Base-by-base conservation (phyloP, 2,113 vertebrate genomes). In the Lepus europaeus region DNA sequence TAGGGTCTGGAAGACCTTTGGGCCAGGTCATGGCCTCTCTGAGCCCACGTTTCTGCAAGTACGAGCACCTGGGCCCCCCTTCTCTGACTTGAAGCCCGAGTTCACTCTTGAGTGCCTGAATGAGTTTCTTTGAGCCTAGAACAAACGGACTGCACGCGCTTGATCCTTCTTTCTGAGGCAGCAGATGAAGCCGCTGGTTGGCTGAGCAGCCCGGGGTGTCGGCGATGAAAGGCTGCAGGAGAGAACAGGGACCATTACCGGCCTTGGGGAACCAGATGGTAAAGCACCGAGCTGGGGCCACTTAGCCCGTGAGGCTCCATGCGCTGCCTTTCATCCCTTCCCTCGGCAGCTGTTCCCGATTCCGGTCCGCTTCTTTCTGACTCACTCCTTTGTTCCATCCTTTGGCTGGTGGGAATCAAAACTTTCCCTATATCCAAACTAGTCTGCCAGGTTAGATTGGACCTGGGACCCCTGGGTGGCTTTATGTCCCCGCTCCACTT, bases 301-400 rank as follows among this genome's bases (percentile, higher is more conserved):
- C 78, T 93, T 68, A 91, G 80, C 72, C 94, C 69, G 78, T 93
- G 63, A 69, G 94, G 63, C 85, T 51, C 56, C 0, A 0, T 20
- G 51, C 1, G 0, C 20, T 17, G 64, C 76, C 94, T 96, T 95
- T 97, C 61, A 96, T 96, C 93, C 72, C 9, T 76, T 36, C 86
- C 86, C 63, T 77, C 27, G n/a, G 95, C 61, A 59, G 83, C 51
- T 66, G 66, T 45, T 69, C 10, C 13, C 79, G 22, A 73, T 84
- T 82, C 45, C 23, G 66, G 95, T 88, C 16, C 20, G 89, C 69
- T 64, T 93, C 78, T 94, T 78, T 96, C 82, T 96, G 95, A 95
- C 91, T 96, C 94, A 93, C 86, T 49, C 63, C 19, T 89, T 94
- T 96, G 90, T 92, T 92, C 88, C 80, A 20, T 86, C 66, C 49